Base-by-base conservation (phyloP, 2,113 vertebrate genomes). In the Pollimyrus isidori region DNA sequence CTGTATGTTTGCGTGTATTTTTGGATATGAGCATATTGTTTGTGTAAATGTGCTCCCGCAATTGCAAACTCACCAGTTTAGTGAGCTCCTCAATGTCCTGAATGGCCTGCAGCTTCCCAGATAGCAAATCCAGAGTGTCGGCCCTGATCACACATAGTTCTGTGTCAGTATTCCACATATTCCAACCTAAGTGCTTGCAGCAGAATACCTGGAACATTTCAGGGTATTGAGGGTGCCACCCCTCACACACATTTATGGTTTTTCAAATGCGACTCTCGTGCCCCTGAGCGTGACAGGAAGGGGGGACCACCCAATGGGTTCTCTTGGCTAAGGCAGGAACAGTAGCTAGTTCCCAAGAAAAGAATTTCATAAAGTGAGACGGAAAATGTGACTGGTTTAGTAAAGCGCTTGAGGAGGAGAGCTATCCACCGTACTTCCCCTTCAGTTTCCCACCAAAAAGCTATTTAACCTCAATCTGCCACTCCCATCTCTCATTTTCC, bases 61-160 rank as follows among this genome's bases (percentile, higher is more conserved):
- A 23, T 13, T 23, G 45, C 48, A 19, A 73, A 58, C 76, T 96
- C 92, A 99, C 98, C 97, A 99, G 95, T 56, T 93, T 92, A 0
- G 96, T 98, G 90, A 99, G 95, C 91, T 98, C 97, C 6, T 98
- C 98, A 26, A 98, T 94, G 2, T 97, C 97, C 2, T 94, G 95
- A 91, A 98, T 97, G 82, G 95, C 92, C 90, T 98, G 94, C 0
- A 99, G 95, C 91, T 94, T 96, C 85, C 73, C 93, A 4, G 98
- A 96, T 87, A 99, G 94, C 15, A 93, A 4, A 0, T 96, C 94
- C 91, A 99, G 93, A 30, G 96, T 94, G 1, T 97, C 96, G 4
- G 97, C 96, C 91, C 97, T 97, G 90, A 23, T 46, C 21, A 80
- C 62, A 88, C 19, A 76, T 65, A 90, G 0, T 49, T 89, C 0